Base-by-base conservation (phyloP, 2,888 invertebrate species). In the Dorcus hopei region DNA sequence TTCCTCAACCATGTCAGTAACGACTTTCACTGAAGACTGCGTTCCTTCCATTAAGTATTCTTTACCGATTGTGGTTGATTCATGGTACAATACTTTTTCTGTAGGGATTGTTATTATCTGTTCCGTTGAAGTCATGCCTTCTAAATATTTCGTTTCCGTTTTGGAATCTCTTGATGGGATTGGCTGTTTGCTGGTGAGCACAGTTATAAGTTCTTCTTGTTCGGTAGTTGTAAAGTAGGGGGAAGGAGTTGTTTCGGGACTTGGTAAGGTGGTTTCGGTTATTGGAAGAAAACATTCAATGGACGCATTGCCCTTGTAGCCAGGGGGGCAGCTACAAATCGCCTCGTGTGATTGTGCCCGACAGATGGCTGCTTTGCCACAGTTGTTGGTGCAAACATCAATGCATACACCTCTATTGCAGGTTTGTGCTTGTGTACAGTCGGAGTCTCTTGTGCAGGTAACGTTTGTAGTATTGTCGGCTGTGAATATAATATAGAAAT, bases 241-340 rank as follows among this genome's bases (percentile, higher is more conserved):
- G 33, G 56, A 39, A 39, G 58, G 43, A 23, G 53, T 61, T 23
- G 62, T 54, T 39, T 39, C 52, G 38, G 48, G 38, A 41, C 48
- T 49, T 54, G 59, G 63, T 33, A 33, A 7, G 33, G 43, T 42
- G 16, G 55, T 33, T 45, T 42, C 45, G 42, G 54, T 14, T 42
- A 7, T 42, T 42, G 42, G 40, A 40, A 49, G 43, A 49, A 66
- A 66, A 72, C 84, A 84, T 65, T 80, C 77, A 51, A 80, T 71
- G 64, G 79, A 77, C n/a, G 84, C 79, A 73, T 84, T 81, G 64
- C 83, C 83, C 59, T 77, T 72, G 69, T 78, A 81, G 23, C 82
- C 82, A 40, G 74, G 65, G 40, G 79, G 76, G 68, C 81, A 81
- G 64, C 65, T 70, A 68, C 81, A 82, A 63, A 75, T 70, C 59